A percentile compares a stretch with the other conserved stretches of the same genome.
Evolutionary conservation across 2,113 vertebrate species (phyloP).

Genomic region (Dipodomys stephensi): DNA sequence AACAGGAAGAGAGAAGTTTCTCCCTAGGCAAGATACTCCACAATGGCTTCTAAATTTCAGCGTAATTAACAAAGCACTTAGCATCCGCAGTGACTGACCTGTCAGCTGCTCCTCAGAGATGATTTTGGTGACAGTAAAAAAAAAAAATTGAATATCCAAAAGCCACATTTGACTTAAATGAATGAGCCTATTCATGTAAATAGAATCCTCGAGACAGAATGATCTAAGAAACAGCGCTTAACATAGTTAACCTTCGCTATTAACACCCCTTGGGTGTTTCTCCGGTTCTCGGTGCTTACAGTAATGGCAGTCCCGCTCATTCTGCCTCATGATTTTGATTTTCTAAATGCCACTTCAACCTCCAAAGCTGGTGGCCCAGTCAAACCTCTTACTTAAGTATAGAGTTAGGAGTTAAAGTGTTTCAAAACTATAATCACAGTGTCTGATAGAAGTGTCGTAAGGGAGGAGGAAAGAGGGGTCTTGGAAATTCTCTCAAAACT

Average conservation of each 20-base stretch:
- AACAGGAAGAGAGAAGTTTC: constrained; percentile 86
- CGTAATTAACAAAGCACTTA: constrained; percentile 91
- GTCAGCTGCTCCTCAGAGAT: constrained; percentile 89
- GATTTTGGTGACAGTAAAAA: constrained; percentile 87
- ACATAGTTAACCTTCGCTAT: constrained; percentile 69
- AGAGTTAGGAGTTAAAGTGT: constrained; percentile 60
- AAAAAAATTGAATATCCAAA: constrained; percentile 83
- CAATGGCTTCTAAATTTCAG: constrained; percentile 89
- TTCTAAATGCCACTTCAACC: constrained; percentile 72
- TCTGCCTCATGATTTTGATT: constrained; percentile 63
- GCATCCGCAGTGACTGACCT: constrained; percentile 89
- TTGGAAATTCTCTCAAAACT: constrained; percentile 59
- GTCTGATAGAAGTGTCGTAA: constrained; percentile 21
- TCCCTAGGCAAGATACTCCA: constrained; percentile 88
- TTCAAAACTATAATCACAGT: constrained; percentile 58
- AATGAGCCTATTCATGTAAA: constrained; percentile 82
- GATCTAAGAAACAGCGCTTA: constrained; percentile 76
- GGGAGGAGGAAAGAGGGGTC: neutral
- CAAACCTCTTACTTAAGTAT: constrained; percentile 62
- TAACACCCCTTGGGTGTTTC: constrained; percentile 71
- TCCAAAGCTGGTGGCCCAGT: constrained; percentile 31
- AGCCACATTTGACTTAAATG: constrained; percentile 83
- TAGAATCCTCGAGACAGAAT: constrained; percentile 80
- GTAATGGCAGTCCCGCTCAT: constrained; percentile 48
- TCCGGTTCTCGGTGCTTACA: neutral